Evolutionary conservation across 2,888 invertebrate genomes (phyloP), one percentile per base, ranked within the genome.

Genomic region (Tanytarsus gracilentus): DNA sequence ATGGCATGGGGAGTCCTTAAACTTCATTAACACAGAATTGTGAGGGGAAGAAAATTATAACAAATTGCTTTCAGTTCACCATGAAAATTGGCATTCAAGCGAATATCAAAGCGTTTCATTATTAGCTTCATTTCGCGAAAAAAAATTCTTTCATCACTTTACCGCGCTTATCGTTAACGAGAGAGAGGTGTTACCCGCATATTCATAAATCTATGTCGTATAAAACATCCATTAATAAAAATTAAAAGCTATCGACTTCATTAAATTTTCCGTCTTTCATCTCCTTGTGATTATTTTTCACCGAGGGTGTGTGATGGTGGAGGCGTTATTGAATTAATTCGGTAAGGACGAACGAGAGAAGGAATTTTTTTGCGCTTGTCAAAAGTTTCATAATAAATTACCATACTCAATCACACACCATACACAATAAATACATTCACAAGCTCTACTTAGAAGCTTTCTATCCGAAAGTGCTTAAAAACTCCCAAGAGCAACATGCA

Each of bases 371-470:
- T n/a, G n/a, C n/a, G 49, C 26, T 25, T 49, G 49, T 49, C 49
- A 49, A 49, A 49, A 49, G 49, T 49, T 49, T 49, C 26, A 49
- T 49, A 49, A 49, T 49, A 49, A 49, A 49, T 49, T 49, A 49
- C 49, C 49, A 49, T 49, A 49, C 49, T 49, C 49, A 49, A 49
- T 49, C 49, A 49, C 26, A 49, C 26, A 49, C 49, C n/a, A 49
- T 49, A 49, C 16, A 25, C 25, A 26, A 16, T 14, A 16, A n/a
- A n/a, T n/a, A n/a, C n/a, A n/a, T n/a, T n/a, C n/a, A n/a, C n/a
- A n/a, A n/a, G n/a, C n/a, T n/a, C n/a, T n/a, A n/a, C n/a, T n/a
- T n/a, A n/a, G n/a, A n/a, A n/a, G n/a, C n/a, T n/a, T n/a, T n/a
- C n/a, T n/a, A n/a, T n/a, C n/a, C n/a, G n/a, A n/a, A n/a, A n/a